These are phyloP conservation scores for Lepus timidus DNA, from an alignment of 2,113 vertebrate species.

Conservation along the genomic window DNA sequence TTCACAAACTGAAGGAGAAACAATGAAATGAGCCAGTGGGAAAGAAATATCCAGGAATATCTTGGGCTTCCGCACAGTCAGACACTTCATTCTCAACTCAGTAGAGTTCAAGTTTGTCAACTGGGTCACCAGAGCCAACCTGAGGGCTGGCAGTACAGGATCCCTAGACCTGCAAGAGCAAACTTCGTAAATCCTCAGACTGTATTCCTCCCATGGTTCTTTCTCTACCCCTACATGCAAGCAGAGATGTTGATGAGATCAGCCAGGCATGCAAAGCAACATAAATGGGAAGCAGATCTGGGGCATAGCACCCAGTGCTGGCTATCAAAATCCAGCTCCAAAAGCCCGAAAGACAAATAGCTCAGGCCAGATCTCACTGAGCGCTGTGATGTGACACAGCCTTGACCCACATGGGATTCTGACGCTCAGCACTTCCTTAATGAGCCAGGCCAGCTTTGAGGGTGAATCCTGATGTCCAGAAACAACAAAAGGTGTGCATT, in stretches of 20 bases:
- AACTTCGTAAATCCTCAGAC: background rate
- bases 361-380: background rate
- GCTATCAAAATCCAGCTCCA: background rate
- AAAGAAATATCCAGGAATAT: background rate
- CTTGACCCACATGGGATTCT: background rate
- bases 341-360: background rate
- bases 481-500: background rate
- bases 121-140: background rate
- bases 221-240: background rate
- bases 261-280: background rate
- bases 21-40: background rate
- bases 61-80: background rate
- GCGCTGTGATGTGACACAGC: background rate
- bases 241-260: background rate
- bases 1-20: background rate
- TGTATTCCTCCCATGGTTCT: background rate
- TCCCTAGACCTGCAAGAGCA: background rate
- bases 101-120: background rate
- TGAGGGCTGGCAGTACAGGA: background rate
- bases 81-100: background rate
- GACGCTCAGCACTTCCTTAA: background rate
- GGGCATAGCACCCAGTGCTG: background rate
- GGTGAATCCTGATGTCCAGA: background rate
- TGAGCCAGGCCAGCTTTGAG: background rate
- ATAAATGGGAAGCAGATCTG: background rate